phyloP scores from a whole-genome alignment of 2,797 vertebrate species.

The Rhinichthys osculus region DNA sequence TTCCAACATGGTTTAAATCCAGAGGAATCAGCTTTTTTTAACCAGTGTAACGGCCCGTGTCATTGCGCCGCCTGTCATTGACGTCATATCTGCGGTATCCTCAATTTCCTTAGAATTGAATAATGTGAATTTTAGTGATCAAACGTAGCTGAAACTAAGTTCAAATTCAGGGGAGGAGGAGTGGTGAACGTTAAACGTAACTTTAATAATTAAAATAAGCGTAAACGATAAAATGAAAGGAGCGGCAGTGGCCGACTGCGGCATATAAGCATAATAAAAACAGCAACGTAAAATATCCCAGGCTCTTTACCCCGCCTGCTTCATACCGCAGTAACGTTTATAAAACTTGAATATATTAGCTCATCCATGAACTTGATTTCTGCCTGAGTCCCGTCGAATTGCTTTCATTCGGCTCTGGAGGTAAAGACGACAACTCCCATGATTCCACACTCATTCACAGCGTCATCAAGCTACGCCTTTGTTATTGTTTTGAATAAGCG shows the following conservation, averaged over 20 bases:
- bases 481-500: neutral
- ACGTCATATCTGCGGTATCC: no score
- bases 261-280: neutral
- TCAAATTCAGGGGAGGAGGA: no score
- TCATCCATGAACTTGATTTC: neutral
- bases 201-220: neutral
- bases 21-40: no score
- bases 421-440: neutral
- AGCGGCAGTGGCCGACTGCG: neutral
- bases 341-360: neutral
- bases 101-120: neutral
- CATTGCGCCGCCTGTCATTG: no score
- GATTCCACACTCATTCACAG: neutral
- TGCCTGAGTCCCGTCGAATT: neutral
- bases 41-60: no score
- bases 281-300: neutral
- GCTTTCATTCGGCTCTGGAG: neutral
- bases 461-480: neutral
- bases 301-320: no score
- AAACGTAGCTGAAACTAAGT: neutral
- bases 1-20: no score
- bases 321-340: no score
- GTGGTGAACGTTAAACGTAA: neutral
- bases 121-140: neutral
- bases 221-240: neutral